Evolutionary conservation across 1,140 invertebrate species (phyloP), one percentile per base, ranked within the genome.

Genomic region (Arctopsyche grandis): DNA sequence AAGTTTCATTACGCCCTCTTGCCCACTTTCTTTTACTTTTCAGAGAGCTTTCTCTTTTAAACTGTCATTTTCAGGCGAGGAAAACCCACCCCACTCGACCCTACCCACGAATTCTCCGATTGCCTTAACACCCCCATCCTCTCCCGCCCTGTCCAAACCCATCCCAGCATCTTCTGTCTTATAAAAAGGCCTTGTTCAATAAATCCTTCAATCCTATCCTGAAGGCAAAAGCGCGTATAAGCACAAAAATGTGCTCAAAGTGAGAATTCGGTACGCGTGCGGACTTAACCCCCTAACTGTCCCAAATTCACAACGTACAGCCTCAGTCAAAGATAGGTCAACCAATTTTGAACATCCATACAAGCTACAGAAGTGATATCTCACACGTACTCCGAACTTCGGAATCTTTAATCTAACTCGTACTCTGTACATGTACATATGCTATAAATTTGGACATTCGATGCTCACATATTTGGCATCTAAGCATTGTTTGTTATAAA

Each of bases 1-100:
- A 76, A 76, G 74, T 76, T 63, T 76, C 74, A 76, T 76, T 63
- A 76, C 74, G 74, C 56, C 74, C 74, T 46, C 26, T 60, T 63
- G 74, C 29, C n/a, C 70, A 29, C 56, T 76, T 63, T 76, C 56
- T 63, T 76, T 76, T 22, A 58, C 74, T 63, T 63, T 29, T 60
- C 73, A 9, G 48, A 26, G 3, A 22, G 26, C 73, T 60, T 74
- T 74, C 70, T 74, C 48, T 43, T 76, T 38, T 63, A 26, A 76
- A 26, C 74, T 63, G 74, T 76, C 74, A 63, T 52, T 63, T 76
- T 44, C 74, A 76, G 70, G 69, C 44, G 63, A 21, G 16, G 16
- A 60, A 22, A 60, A 9, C 9, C 58, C 21, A 21, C 26, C 60
- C n/a, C n/a, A n/a, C n/a, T n/a, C n/a, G n/a, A 38, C 66, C 24